These are phyloP conservation scores for Porites divaricata DNA, from an alignment of 92 coral and sea anemone genomes.

Conservation along the genomic window DNA sequence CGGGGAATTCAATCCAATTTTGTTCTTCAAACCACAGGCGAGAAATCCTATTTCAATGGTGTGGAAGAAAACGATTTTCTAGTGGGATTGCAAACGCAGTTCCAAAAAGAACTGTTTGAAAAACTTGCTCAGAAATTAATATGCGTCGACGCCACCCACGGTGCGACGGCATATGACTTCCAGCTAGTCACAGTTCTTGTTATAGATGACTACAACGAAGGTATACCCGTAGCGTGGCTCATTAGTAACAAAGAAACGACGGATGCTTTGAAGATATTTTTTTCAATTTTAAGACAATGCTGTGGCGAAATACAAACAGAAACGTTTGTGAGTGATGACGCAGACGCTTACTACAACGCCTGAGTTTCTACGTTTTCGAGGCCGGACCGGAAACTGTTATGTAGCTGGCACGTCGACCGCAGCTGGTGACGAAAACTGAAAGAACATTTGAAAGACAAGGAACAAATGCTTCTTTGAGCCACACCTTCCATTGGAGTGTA, in stretches of 20 bases:
- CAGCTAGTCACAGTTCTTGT: slow-evolving; percentile 11
- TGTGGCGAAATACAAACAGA: slow-evolving; percentile 30
- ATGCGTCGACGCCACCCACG: slow-evolving; percentile 9
- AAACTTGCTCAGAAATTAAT: slow-evolving; percentile 11
- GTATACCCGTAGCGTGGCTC: slow-evolving; percentile 33
- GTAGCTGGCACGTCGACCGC: slow-evolving; percentile 54
- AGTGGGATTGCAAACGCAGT: slow-evolving; percentile 21
- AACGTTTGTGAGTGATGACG: slow-evolving; percentile 39
- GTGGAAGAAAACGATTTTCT: slow-evolving; percentile 31
- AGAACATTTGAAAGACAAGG: slow-evolving; percentile 32
- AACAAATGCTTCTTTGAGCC: too few species aligned
- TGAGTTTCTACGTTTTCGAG: slow-evolving; percentile 30
- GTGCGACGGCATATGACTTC: slow-evolving; percentile 2
- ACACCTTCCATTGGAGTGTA: too few species aligned
- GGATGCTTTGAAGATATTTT: slow-evolving; percentile 31
- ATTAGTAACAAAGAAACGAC: slow-evolving; percentile 22
- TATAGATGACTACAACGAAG: slow-evolving; percentile 8
- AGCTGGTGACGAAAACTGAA: slow-evolving; percentile 30
- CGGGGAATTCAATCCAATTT: slow-evolving; percentile 16
- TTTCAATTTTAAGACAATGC: slow-evolving; percentile 8
- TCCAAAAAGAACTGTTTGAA: slow-evolving; percentile 24
- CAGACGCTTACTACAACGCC: slow-evolving; percentile 42
- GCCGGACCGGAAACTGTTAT: slow-evolving; percentile 26
- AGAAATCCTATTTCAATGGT: not conserved
- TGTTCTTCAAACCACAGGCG: slow-evolving; percentile 19